Evolutionary conservation across 1,140 invertebrate genomes (phyloP).

Genomic region (Chlorops oryzae): DNA sequence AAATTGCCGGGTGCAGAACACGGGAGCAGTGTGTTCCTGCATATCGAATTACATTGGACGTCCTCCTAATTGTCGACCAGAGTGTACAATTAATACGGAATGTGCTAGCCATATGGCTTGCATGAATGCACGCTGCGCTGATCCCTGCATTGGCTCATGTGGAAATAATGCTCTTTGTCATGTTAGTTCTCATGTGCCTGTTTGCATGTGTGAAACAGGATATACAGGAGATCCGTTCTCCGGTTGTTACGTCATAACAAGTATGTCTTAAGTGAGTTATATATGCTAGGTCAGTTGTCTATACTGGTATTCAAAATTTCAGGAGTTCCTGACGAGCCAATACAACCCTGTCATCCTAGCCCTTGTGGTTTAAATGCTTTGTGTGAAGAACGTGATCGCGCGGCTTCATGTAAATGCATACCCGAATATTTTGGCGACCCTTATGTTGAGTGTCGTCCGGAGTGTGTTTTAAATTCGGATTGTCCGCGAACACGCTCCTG

Average conservation of each 20-base stretch:
- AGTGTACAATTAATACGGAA: slow-evolving; percentile 65
- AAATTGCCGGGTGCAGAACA: slow-evolving; percentile 56
- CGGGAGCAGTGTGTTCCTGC: slow-evolving; percentile 62
- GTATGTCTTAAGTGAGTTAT: slow-evolving; percentile 44
- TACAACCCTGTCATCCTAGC: slow-evolving; percentile 56
- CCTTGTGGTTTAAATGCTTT: slow-evolving; percentile 77
- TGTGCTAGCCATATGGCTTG: slow-evolving; percentile 63
- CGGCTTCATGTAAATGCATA: slow-evolving; percentile 65
- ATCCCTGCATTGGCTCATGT: slow-evolving; percentile 70
- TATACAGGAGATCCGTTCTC: slow-evolving; percentile 70
- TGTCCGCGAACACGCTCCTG: slow-evolving; percentile 70
- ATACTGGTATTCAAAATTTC: too few species aligned
- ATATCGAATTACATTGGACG: slow-evolving; percentile 60
- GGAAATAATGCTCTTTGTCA: slow-evolving; percentile 61
- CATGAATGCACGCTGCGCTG: slow-evolving; percentile 59
- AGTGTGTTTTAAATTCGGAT: slow-evolving; percentile 72
- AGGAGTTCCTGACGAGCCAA: slow-evolving; percentile 49
- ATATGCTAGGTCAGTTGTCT: not conserved
- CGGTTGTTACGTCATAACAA: slow-evolving; percentile 54
- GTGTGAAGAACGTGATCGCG: slow-evolving; percentile 67
- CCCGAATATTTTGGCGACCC: slow-evolving; percentile 66
- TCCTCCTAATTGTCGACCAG: slow-evolving; percentile 66
- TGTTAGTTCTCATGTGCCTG: slow-evolving; percentile 63
- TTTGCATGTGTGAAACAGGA: slow-evolving; percentile 61
- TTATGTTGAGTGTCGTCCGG: slow-evolving; percentile 66